phyloP scores from a whole-genome alignment of 2,113 vertebrate species.

The Plotosus lineatus region DNA sequence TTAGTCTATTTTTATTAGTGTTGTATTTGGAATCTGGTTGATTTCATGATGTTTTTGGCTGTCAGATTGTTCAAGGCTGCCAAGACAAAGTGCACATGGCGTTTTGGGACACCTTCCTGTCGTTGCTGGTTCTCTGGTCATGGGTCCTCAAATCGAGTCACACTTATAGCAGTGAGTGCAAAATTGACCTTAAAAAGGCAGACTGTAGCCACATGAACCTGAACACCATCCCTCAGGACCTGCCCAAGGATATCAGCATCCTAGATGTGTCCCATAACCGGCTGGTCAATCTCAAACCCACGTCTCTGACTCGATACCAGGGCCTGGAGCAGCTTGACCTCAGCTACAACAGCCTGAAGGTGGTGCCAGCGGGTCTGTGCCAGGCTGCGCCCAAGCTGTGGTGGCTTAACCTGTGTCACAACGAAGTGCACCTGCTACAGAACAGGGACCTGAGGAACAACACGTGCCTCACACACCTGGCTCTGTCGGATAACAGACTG shows the following conservation, averaged over 20 bases:
- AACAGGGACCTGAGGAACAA: slow-evolving; percentile 75
- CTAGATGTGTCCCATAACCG: slow-evolving; percentile 91
- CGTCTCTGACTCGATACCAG: slow-evolving; percentile 73
- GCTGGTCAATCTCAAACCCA: slow-evolving; percentile 64
- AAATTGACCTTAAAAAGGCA: slow-evolving; percentile 67
- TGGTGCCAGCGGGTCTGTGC: slow-evolving; percentile 77
- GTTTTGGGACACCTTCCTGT: not conserved
- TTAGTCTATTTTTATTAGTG: not conserved
- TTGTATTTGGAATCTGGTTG: not conserved
- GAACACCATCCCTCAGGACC: slow-evolving; percentile 76
- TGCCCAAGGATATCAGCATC: slow-evolving; percentile 79
- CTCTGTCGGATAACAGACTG: slow-evolving; percentile 78
- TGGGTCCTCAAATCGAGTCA: not conserved
- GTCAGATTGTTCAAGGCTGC: not conserved
- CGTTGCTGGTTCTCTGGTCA: slow-evolving; percentile 1
- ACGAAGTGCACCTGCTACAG: slow-evolving; percentile 74
- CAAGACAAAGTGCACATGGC: slow-evolving; percentile 5
- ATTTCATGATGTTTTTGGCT: not conserved
- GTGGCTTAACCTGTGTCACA: slow-evolving; percentile 79
- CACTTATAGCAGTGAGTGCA: slow-evolving; percentile 68
- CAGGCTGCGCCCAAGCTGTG: slow-evolving; percentile 70
- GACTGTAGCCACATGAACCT: slow-evolving; percentile 90
- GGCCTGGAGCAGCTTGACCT: slow-evolving; percentile 74
- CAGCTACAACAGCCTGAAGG: slow-evolving; percentile 81
- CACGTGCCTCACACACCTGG: slow-evolving; percentile 68